These are phyloP conservation scores for Cyphomyrmex costatus DNA, from an alignment of 1,140 invertebrate species.

Conservation along the genomic window DNA sequence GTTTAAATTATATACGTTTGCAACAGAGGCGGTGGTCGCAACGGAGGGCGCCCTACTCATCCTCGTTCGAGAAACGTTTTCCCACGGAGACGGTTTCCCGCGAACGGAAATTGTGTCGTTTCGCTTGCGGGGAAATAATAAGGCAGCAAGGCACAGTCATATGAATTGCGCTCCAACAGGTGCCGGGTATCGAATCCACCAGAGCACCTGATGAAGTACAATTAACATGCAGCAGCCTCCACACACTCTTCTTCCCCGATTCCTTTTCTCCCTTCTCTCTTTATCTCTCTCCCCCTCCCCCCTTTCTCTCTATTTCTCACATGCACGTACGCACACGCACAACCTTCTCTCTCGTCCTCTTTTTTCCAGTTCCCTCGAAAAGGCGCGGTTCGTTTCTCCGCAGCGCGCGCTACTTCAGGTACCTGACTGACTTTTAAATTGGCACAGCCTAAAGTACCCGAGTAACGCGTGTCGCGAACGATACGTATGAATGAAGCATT, in stretches of 20 bases:
- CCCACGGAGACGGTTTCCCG: not conserved
- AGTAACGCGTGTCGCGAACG: slow-evolving; percentile 90
- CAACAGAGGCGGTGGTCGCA: not conserved
- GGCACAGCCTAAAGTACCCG: slow-evolving; percentile 91
- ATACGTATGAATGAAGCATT: slow-evolving; percentile 45
- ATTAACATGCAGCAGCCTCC: slow-evolving; percentile 93
- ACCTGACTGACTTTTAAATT: slow-evolving; percentile 92
- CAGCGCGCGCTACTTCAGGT: slow-evolving; percentile 99
- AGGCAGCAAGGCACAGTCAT: slow-evolving; percentile 85
- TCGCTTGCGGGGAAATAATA: slow-evolving; percentile 41
- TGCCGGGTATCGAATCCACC: slow-evolving; percentile 95
- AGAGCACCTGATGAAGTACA: slow-evolving; percentile 99
- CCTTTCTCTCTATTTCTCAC: not conserved
- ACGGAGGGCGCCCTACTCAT: not conserved
- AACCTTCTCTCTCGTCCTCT: no score
- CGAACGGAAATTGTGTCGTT: not conserved
- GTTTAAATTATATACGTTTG: not conserved
- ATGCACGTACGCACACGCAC: not conserved
- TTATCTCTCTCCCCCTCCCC: not conserved
- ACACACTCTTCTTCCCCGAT: slow-evolving; percentile 43
- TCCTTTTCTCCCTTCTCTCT: slow-evolving; percentile 9
- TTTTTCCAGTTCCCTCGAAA: slow-evolving; percentile 26
- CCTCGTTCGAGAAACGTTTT: slow-evolving; percentile 12
- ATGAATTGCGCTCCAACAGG: slow-evolving; percentile 97
- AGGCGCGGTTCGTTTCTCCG: slow-evolving; percentile 78